Conservation (phyloP, 1,140 invertebrate genomes). For the Elymnias hypermnestra region DNA sequence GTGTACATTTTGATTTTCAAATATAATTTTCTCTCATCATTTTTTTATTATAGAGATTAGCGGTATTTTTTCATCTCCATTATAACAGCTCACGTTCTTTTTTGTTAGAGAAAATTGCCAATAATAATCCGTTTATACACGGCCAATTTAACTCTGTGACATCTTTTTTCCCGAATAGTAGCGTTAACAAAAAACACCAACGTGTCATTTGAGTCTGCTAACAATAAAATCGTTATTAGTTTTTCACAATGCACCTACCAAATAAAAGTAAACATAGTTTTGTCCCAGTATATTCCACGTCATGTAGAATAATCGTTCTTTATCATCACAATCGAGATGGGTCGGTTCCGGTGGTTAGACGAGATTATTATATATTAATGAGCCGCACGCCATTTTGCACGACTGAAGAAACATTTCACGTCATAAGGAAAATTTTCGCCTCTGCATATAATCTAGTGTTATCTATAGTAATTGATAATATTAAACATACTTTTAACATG, state of each 20-base stretch:
- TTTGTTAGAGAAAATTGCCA: background rate
- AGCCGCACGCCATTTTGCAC: conserved; percentile 12
- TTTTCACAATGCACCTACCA: conserved; percentile 3
- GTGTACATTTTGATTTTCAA: too few species aligned
- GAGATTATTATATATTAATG: conserved; percentile 27
- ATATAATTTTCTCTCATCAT: too few species aligned
- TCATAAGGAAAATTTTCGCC: conserved; percentile 10
- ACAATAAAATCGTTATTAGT: background rate
- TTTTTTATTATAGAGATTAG: too few species aligned
- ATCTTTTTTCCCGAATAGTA: background rate
- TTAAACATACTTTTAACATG: too few species aligned
- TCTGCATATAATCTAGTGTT: too few species aligned
- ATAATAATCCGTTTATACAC: background rate
- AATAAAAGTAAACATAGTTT: conserved; percentile 20
- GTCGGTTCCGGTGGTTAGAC: conserved; percentile 35
- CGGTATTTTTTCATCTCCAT: background rate
- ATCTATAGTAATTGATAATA: too few species aligned
- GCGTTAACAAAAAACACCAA: background rate
- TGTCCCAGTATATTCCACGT: conserved; percentile 4
- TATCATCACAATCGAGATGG: conserved; percentile 17
- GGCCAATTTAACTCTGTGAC: background rate
- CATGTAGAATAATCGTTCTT: conserved; percentile 19
- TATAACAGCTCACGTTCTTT: background rate
- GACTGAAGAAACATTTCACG: conserved; percentile 9
- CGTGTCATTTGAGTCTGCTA: background rate